Base-by-base conservation (phyloP, 2,113 vertebrate species). In the Chloebia gouldiae region DNA sequence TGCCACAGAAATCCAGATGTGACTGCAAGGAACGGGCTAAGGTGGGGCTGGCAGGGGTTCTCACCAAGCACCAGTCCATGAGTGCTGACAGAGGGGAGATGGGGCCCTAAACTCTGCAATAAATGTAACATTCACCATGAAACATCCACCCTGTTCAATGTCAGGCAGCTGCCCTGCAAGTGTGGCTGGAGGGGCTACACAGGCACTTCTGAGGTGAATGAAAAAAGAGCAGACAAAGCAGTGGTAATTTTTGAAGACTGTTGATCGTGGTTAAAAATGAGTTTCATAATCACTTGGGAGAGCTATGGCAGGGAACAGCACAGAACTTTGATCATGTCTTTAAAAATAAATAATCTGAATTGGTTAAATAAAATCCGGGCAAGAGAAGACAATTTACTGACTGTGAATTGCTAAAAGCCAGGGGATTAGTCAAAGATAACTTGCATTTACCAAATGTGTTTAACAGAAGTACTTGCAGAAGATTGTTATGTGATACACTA, bases 271-370 rank as follows among this genome's bases (percentile, higher is more conserved):
- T 90, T 73, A 90, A 86, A 92, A 92, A 60, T 68, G 51, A 90
- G 56, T 91, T 86, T 78, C 51, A 49, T 69, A 47, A 94, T 88
- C 35, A 37, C 72, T 75, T 60, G 39, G 24, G 57, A 75, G 76
- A 95, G 45, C 80, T 93, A 89, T 20, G 60, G 56, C 79, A 79
- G 65, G 9, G 20, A 92, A 77, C 37, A 44, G 65, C 21, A n/a
- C 3, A 81, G 78, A 72, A 81, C 79, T 93, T 87, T 68, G 61
- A 77, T 73, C 73, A 77, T 13, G 42, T 57, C 84, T 89, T 92
- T 65, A 66, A 89, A 95, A 95, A 85, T 85, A 95, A 93, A 92
- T 79, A 94, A 91, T 87, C 66, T 81, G 86, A 77, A 89, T 61
- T 80, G 81, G 87, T 76, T 92, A 87, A 90, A 94, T 92, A 93